These are phyloP conservation scores for Pheosia gnoma DNA, from an alignment of 2,888 invertebrate genomes.

Conservation along the genomic window DNA sequence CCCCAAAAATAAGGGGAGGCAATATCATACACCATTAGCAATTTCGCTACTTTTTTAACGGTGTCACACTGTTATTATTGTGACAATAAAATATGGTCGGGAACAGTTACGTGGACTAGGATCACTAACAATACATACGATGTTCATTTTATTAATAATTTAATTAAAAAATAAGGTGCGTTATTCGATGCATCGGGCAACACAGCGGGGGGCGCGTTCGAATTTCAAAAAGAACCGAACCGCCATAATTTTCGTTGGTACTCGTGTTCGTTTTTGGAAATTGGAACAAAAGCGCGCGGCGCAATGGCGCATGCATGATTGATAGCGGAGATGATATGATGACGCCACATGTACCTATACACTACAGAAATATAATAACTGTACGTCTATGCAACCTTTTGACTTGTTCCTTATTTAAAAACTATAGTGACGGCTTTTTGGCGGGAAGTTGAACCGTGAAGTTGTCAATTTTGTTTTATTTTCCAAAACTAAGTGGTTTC, in stretches of 20 bases:
- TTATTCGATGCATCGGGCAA: conserved; percentile 48
- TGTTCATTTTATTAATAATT: conserved; percentile 63
- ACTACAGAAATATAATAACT: conserved; percentile 59
- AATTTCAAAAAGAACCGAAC: conserved; percentile 73
- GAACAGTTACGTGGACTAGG: neutral
- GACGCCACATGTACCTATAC: conserved; percentile 61
- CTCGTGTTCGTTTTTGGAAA: conserved; percentile 78
- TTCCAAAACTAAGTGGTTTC: too few relatives aligned
- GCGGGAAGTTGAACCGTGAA: too few relatives aligned
- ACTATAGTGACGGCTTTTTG: neutral
- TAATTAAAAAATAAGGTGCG: conserved; percentile 62
- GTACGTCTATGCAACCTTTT: conserved; percentile 71
- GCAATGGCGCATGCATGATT: conserved; percentile 83
- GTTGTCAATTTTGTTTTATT: too few relatives aligned
- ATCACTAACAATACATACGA: conserved; percentile 31
- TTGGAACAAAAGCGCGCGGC: conserved; percentile 79
- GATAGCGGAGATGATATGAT: conserved; percentile 68
- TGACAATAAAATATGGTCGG: neutral
- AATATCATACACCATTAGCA: conserved; percentile 86
- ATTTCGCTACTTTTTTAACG: conserved; percentile 84
- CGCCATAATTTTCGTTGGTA: conserved; percentile 66
- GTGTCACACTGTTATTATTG: conserved; percentile 70
- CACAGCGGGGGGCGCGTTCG: conserved; percentile 63
- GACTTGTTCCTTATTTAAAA: conserved; percentile 54
- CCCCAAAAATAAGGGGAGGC: conserved; percentile 81